Base-by-base conservation (phyloP, 2,113 vertebrate genomes). In the Otocyon megalotis region DNA sequence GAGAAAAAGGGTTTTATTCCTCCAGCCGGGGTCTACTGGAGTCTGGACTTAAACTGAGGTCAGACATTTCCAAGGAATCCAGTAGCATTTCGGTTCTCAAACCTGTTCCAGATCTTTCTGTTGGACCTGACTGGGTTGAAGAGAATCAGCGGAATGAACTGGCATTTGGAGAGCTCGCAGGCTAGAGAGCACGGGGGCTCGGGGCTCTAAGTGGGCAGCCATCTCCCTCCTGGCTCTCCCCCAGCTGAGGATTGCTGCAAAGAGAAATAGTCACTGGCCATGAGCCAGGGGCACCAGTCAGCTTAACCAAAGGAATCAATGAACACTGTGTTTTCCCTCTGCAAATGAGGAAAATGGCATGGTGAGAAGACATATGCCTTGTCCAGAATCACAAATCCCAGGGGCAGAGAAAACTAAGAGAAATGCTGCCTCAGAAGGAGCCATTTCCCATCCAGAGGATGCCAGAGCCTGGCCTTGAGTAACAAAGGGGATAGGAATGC, bases 271-370 rank as follows among this genome's bases (percentile, higher is more conserved):
- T 94, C 90, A 37, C 93, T 98, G 97, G 97, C 82, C 54, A 12
- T 0, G 54, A 88, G 97, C 97, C 98, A 98, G 97, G 82, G 94
- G 88, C 88, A 97, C 95, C 97, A 96, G 98, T 96, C 97, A 97
- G 95, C 65, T 96, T 95, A 96, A 94, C 93, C 96, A 95, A 94
- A 96, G 93, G 90, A 95, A 97, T 98, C 98, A 98, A 98, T 97
- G 97, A 97, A 88, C 93, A 79, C 97, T 96, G 95, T 98, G 98
- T 98, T 96, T 96, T 93, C 85, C 87, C 54, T 94, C 90, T 79
- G 94, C 95, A 95, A 97, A 97, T 96, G 97, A 97, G 90, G 96
- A 92, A 96, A 97, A 94, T 94, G 95, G 97, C 97, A 95, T 94
- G 95, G 94, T 93, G 81, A 97, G 94, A 92, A 94, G 96, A 88